These are phyloP conservation scores for Branchellion lobata DNA, from an alignment of 2,888 invertebrate species.

Conservation along the genomic window DNA sequence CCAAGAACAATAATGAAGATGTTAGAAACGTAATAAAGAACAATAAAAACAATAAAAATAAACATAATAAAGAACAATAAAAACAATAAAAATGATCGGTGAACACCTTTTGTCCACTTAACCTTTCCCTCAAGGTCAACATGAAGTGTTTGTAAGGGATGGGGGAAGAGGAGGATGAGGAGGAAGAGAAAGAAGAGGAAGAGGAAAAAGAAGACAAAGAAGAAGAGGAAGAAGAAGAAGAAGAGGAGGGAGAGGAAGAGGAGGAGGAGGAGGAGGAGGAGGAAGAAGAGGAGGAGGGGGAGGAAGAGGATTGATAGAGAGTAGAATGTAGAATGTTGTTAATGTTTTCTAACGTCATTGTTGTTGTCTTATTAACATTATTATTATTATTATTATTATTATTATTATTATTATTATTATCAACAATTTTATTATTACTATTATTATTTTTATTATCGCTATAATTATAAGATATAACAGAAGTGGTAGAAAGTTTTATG, in stretches of 20 bases:
- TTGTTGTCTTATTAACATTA: too few relatives aligned
- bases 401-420: not conserved
- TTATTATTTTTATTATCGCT: too few relatives aligned
- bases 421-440: too few relatives aligned
- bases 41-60: conserved; percentile 8
- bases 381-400: too few relatives aligned
- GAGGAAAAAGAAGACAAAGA: not conserved
- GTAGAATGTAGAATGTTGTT: too few relatives aligned
- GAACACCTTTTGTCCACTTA: conserved; percentile 43
- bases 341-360: too few relatives aligned
- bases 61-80: not conserved
- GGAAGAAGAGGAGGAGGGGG: not conserved
- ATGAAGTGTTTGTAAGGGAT: conserved; percentile 20
- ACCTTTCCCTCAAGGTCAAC: conserved; percentile 37
- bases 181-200: too few relatives aligned
- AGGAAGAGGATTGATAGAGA: not conserved
- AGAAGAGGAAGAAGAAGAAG: not conserved
- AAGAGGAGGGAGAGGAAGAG: not conserved
- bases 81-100: too few relatives aligned
- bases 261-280: not conserved
- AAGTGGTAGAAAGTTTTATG: too few relatives aligned
- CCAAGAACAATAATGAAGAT: not conserved
- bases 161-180: not conserved
- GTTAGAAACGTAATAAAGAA: not conserved
- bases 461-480: too few relatives aligned